These are phyloP conservation scores for Camelus dromedarius DNA, from an alignment of 2,113 vertebrate species.

Conservation along the genomic window DNA sequence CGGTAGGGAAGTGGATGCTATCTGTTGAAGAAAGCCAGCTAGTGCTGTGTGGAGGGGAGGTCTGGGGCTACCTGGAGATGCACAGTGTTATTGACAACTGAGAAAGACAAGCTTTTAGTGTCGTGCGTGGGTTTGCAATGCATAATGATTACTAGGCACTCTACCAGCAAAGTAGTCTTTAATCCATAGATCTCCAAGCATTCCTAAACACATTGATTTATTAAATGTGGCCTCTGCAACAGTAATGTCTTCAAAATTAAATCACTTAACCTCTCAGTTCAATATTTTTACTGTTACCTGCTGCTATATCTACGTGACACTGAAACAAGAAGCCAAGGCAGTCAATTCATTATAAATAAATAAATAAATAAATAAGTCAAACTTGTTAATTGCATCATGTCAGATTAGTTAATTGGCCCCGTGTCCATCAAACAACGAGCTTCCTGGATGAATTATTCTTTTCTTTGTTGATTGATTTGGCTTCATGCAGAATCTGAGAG, in stretches of 20 bases:
- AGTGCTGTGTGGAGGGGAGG: neutral
- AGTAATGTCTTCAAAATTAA: constrained; percentile 74
- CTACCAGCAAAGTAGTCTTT: constrained; percentile 63
- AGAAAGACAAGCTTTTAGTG: constrained; percentile 57
- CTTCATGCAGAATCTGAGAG: neutral
- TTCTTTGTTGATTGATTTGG: constrained; percentile 5
- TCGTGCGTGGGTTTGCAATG: constrained; percentile 35
- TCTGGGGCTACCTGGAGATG: constrained; percentile 35
- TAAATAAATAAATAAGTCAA: constrained; percentile 25
- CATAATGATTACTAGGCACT: constrained; percentile 62
- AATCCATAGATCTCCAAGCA: constrained; percentile 76
- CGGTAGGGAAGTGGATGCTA: constrained; percentile 57
- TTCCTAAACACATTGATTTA: constrained; percentile 80
- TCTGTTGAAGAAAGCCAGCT: constrained; percentile 54
- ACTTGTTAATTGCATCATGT: constrained; percentile 66
- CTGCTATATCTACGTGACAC: constrained; percentile 50
- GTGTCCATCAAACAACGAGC: constrained; percentile 53
- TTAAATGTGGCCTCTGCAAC: constrained; percentile 75
- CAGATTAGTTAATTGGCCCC: constrained; percentile 68
- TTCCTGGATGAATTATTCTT: constrained; percentile 35
- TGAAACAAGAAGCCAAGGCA: constrained; percentile 38
- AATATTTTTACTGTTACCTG: constrained; percentile 70
- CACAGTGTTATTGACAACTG: constrained; percentile 32
- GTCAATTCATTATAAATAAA: constrained; percentile 63
- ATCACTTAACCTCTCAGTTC: constrained; percentile 71